Evolutionary conservation across 2,888 invertebrate species (phyloP), one percentile per base, ranked within the genome.

Genomic region (Eledona agricola): DNA sequence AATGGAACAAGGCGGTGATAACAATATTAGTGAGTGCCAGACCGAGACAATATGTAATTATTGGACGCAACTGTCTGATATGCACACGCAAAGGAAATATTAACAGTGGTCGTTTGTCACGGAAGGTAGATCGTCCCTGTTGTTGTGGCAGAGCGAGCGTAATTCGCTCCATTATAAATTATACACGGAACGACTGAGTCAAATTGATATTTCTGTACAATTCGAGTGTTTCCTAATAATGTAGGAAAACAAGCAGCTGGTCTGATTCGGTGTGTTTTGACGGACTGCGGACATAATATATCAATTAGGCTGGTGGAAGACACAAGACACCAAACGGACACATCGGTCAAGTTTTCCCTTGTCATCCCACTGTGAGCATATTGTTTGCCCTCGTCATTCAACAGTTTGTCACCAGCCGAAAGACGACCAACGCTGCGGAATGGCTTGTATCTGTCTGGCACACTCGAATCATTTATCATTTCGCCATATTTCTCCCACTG

Each of bases 381-480:
- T 62, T 62, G 62, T 61, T 65, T 65, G 60, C 60, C 70, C 67
- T 67, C 68, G 71, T 72, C 72, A 68, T 71, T 72, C 71, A 72
- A 67, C 72, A 70, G 71, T 70, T 71, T 72, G 72, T 71, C 72
- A 70, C 62, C 56, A 63, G 69, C 70, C 71, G 62, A 65, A 65
- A 69, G 66, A 63, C 66, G 71, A 71, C 72, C 72, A 67, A 70
- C 66, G 65, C 66, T 62, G 38, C 52, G 62, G 62, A 66, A 68
- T 65, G 66, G 67, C 64, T 63, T 69, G 69, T 70, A 71, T 72
- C 70, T 71, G 71, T 71, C 72, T 67, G 67, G 65, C 69, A 66
- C 72, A 72, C 66, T 69, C 66, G 64, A 57, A 62, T 64, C 72
- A 72, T 74, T 72, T 72, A 72, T 74, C 73, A 74, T 70, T 69